Base-by-base conservation (phyloP, 2,888 invertebrate species). In the Notodonta ziczac region DNA sequence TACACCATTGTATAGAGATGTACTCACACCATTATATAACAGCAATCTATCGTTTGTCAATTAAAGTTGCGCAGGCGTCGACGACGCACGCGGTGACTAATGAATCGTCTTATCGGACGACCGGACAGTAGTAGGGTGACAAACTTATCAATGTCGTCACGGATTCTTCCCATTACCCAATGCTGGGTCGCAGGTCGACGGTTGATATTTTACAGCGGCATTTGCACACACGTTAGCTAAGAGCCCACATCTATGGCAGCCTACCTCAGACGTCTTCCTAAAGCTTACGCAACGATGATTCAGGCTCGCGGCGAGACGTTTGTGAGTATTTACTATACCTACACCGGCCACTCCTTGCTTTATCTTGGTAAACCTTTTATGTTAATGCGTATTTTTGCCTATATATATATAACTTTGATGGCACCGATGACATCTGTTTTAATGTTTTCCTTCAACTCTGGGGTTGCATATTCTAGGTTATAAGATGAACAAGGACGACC, bases 161-260 rank as follows among this genome's bases (percentile, higher is more conserved):
- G 69, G 76, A 76, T 68, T 66, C 74, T 77, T 83, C 83, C 81
- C 83, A 87, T 86, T 86, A 83, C 83, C 72, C 67, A 84, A 86
- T 81, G 79, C 57, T 76, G 70, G 87, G 87, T 87, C 87, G 84
- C 69, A 78, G 89, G 89, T 90, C 89, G 82, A 48, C 74, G 76
- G 76, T 82, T 91, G 91, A 85, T 91, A 91, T 90, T 92, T 90
- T 83, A 80, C 80, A 80, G 85, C 78, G 88, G 88, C 88, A 90
- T 91, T 92, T 86, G 79, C 82, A 79, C 83, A 87, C 79, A 80
- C 73, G 77, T 91, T 91, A 78, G 86, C 86, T 72, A 90, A 90
- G 78, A 76, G 69, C 78, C 77, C 74, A 80, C 82, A 83, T 79
- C 70, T 66, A 76, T 74, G 75, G 62, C 70, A 70, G 65, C 73